Base-by-base conservation (phyloP, 2,797 vertebrate species). In the Paguma larvata region DNA sequence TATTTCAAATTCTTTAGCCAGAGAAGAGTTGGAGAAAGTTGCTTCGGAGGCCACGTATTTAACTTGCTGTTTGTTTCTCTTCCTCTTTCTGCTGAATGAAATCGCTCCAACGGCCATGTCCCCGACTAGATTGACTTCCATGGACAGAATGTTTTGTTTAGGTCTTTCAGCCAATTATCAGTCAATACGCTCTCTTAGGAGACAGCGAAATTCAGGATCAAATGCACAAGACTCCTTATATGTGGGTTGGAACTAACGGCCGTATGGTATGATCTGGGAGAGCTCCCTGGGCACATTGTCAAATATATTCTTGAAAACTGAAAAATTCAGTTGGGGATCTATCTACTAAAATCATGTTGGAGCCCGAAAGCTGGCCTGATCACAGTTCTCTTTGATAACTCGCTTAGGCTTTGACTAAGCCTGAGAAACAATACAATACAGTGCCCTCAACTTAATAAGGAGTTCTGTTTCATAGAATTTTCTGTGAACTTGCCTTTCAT, bases 231-330 rank as follows among this genome's bases (percentile, higher is more conserved):
- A 44, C 73, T 51, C 75, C 86, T 7, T 59, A 23, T 12, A 67
- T 34, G 19, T 53, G 62, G 82, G 27, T 25, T 44, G 56, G 30
- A 32, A 53, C 65, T 84, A 72, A 51, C 19, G 46, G 38, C 51
- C 46, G 15, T 34, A 10, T 65, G n/a, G 38, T 25, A 16, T 30
- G 67, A 83, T 48, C 53, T 68, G 68, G 77, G 65, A 73, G 92
- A 65, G 59, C 25, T 85, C 65, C 67, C 56, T 83, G 59, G 65
- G n/a, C 21, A 48, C 62, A 53, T 46, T 89, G 32, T 85, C 85
- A 90, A 92, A 32, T 75, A 80, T 80, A 53, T 77, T 83, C 89
- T 80, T 92, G 41, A 89, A 85, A 92, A 90, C 46, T 75, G 51
- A 67, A 95, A 59, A 44, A 11, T 18, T 56, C 51, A 78, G 30